Conservation (phyloP, 2,797 vertebrate genomes). For the Sitta carolinensis region DNA sequence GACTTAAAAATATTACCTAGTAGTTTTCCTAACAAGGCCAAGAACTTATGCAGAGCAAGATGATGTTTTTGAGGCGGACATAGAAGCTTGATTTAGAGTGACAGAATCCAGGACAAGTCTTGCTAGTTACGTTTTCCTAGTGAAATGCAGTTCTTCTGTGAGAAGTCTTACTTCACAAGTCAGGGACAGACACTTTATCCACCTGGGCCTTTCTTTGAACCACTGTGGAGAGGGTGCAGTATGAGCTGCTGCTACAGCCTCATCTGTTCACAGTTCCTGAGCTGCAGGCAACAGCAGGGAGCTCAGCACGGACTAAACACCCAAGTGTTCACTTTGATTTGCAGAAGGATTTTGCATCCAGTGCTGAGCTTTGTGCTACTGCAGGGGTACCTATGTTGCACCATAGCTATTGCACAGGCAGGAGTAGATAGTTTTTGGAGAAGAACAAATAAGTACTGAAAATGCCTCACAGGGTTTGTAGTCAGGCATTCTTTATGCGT, state of each 20-base stretch:
- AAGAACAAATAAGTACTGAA: not conserved
- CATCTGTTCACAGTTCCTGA: not conserved
- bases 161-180: not conserved
- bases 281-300: constrained; percentile 2
- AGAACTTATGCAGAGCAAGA: not conserved
- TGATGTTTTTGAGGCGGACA: not conserved
- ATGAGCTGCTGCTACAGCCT: not conserved
- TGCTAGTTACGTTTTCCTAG: not conserved
- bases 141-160: not conserved
- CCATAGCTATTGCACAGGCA: not conserved
- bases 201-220: not conserved
- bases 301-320: constrained; percentile 21
- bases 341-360: not conserved
- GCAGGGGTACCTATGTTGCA: not conserved
- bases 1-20: not conserved
- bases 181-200: not conserved
- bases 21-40: not conserved
- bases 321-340: not conserved
- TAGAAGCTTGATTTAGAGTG: not conserved
- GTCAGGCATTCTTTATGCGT: not conserved
- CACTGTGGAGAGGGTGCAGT: not conserved
- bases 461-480: not conserved
- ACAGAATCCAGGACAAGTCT: not conserved
- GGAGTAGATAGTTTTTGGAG: not conserved
- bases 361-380: not conserved